Evolutionary conservation across 2,888 invertebrate genomes (phyloP), one percentile per base, ranked within the genome.

Genomic region (Epinotia demarniana): DNA sequence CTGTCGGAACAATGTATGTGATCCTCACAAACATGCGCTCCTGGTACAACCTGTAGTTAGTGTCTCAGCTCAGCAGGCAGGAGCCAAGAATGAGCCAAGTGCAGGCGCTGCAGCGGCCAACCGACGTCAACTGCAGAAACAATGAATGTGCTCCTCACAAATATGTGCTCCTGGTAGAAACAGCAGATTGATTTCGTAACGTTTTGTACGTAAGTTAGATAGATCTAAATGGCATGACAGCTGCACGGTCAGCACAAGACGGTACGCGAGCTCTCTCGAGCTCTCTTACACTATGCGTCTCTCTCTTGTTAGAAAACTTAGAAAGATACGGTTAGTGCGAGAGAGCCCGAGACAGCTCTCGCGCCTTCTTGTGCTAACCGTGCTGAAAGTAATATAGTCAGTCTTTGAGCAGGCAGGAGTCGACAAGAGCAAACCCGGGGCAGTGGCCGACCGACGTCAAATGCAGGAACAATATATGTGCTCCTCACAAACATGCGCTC

Each of bases 1-100:
- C 86, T 96, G 96, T 76, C 95, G 96, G 81, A 96, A 96, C 84
- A 96, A 96, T 85, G 96, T 96, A 81, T 95, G 96, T 95, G 71
- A 6, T 55, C 19, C 55, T 55, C 18, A 55, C 55, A 39, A 39
- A 39, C 39, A 39, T 39, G 3, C 1, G 39, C n/a, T 11, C 18
- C 63, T 63, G 39, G 39, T 39, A 39, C 33, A 61, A 9, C 23
- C 4, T 16, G 33, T 33, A 61, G 33, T 1, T 16, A 16, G 49
- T 49, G 8, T 53, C 6, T n/a, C n/a, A 53, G n/a, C 6, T n/a
- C n/a, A 53, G n/a, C 39, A 39, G 16, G 39, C 16, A 27, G 33
- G 8, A 16, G 4, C 27, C 60, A 16, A 60, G 60, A 60, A 60
- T 23, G 18, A 49, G 11, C 60, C 60, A 5, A 23, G 5, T 3